Evolutionary conservation across 1,140 invertebrate genomes (phyloP).

Genomic region (Sycophaga agraensis): DNA sequence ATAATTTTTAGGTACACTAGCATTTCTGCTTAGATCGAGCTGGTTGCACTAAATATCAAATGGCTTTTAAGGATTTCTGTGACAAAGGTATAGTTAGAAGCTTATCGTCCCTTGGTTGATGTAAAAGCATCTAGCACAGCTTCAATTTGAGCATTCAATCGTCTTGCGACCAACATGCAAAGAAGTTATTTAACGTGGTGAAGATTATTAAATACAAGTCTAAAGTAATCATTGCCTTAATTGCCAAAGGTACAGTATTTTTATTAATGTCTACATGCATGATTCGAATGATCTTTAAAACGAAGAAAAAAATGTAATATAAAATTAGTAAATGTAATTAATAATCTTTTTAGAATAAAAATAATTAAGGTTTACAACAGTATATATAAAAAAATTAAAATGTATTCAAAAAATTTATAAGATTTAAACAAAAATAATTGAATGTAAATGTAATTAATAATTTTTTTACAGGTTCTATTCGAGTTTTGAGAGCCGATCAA

Average conservation of each 20-base stretch:
- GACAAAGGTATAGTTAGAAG: constrained; percentile 94
- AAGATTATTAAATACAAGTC: constrained; percentile 81
- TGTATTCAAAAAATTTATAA: no score
- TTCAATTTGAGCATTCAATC: constrained; percentile 99
- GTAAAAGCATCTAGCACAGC: constrained; percentile 98
- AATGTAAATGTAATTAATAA: no score
- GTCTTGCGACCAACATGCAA: constrained; percentile 97
- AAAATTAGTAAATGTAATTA: no score
- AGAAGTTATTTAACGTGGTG: constrained; percentile 94
- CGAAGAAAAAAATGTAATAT: background rate
- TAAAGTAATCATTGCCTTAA: constrained; percentile 25
- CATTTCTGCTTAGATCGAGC: constrained; percentile 97
- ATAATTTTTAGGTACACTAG: constrained; percentile 73
- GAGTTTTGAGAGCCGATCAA: no score
- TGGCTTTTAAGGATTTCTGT: constrained; percentile 97
- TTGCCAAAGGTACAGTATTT: constrained; percentile 20
- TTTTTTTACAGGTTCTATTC: no score
- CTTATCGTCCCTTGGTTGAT: constrained; percentile 98
- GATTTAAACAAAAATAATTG: no score
- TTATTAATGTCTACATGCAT: constrained; percentile 14
- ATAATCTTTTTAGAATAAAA: no score
- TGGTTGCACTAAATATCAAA: constrained; percentile 96
- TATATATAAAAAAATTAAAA: no score
- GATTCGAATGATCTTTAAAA: background rate
- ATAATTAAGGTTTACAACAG: no score